Conservation (phyloP, 2,888 invertebrate species). For the Scotopteryx bipunctaria region DNA sequence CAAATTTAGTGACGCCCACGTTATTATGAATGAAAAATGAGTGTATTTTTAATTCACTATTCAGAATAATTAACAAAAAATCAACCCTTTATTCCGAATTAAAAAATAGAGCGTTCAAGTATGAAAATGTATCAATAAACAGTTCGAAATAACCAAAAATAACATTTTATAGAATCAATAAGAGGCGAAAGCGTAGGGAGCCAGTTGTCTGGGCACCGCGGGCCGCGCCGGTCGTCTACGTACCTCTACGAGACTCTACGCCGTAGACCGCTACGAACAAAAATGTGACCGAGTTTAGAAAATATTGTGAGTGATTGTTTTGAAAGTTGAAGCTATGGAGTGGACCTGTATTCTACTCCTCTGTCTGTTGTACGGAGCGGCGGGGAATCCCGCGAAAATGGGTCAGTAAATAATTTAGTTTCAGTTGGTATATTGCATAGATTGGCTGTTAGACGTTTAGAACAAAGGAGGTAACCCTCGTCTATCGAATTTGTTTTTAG, state of each 20-base stretch:
- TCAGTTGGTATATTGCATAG: conserved; percentile 56
- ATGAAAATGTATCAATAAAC: conserved; percentile 16
- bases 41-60: no score
- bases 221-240: conserved; percentile 58
- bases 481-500: conserved; percentile 39
- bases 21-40: conserved; percentile 4
- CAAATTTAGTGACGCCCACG: conserved; percentile 2
- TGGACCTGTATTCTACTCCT: conserved; percentile 55
- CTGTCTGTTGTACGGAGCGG: conserved; percentile 51
- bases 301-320: conserved; percentile 47
- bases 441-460: conserved; percentile 57
- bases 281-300: conserved; percentile 58
- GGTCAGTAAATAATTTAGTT: conserved; percentile 72
- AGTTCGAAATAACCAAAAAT: conserved; percentile 77
- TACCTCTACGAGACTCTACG: conserved; percentile 38
- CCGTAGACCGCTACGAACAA: conserved; percentile 50
- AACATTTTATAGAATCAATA: conserved; percentile 82
- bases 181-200: conserved; percentile 53
- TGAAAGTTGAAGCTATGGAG: conserved; percentile 57
- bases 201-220: conserved; percentile 72
- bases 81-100: no score
- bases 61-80: no score
- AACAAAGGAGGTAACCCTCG: conserved; percentile 55
- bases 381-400: conserved; percentile 76
- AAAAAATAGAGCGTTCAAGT: no score